Conservation (phyloP, 2,797 vertebrate genomes). For the Pteropus rufus region DNA sequence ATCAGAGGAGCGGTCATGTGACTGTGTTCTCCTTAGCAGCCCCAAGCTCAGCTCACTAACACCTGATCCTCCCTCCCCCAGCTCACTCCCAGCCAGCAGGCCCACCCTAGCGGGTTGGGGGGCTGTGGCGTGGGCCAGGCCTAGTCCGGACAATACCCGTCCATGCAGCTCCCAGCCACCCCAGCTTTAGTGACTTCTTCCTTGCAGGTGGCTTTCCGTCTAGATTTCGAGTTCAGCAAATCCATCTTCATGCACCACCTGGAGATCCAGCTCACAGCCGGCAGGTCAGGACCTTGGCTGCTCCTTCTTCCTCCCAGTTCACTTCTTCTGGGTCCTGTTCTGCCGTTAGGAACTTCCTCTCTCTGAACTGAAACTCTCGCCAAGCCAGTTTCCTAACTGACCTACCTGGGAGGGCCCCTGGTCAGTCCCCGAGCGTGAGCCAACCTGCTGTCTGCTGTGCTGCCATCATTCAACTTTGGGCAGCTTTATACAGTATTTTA, state of each 20-base stretch:
- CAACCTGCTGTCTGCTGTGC: too few relatives aligned
- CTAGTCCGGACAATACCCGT: rapidly evolving
- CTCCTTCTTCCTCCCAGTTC: not conserved
- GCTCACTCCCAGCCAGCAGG: not conserved
- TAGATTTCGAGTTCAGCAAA: constrained; percentile 97
- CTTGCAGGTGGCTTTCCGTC: constrained; percentile 90
- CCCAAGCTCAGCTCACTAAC: not conserved
- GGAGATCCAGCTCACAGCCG: constrained; percentile 83
- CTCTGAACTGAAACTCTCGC: rapidly evolving
- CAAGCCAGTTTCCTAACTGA: not conserved
- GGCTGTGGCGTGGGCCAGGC: not conserved
- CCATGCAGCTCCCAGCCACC: not conserved
- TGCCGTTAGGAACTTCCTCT: not conserved
- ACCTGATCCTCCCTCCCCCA: not conserved
- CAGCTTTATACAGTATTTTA: not conserved
- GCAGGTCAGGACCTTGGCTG: constrained; percentile 32
- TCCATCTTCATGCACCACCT: constrained; percentile 88
- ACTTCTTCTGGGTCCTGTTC: not conserved
- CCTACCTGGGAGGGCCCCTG: not conserved
- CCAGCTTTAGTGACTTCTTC: not conserved
- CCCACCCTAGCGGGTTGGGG: not conserved
- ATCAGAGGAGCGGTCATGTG: not conserved
- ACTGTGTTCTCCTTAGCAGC: rapidly evolving
- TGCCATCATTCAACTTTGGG: not conserved
- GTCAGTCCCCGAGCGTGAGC: too few relatives aligned